These are phyloP conservation scores for Hydrotaea diabolus DNA, from an alignment of 2,888 invertebrate genomes.

Conservation along the genomic window DNA sequence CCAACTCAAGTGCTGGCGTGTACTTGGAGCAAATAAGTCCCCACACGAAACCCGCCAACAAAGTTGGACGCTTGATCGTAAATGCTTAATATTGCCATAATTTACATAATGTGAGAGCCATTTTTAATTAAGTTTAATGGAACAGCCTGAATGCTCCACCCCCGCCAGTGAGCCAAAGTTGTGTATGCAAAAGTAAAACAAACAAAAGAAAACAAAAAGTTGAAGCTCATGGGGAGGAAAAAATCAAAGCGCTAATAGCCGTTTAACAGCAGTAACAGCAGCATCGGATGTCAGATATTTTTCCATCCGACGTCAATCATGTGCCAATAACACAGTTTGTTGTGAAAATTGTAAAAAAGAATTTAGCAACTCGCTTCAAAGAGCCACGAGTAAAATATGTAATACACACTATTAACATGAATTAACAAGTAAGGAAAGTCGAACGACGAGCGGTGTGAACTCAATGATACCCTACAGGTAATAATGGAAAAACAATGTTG, in stretches of 20 bases:
- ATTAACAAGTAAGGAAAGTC: too few relatives aligned
- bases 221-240: background rate
- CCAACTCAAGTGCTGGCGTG: background rate
- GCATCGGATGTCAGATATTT: slow-evolving; percentile 49
- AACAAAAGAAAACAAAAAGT: background rate
- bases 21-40: background rate
- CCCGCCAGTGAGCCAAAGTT: background rate
- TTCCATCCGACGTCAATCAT: slow-evolving; percentile 60
- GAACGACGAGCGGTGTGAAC: too few relatives aligned
- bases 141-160: background rate
- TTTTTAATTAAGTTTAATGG: slow-evolving; percentile 52
- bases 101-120: slow-evolving; percentile 44
- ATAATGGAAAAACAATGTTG: too few relatives aligned
- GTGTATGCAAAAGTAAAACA: background rate
- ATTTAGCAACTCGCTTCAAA: too few relatives aligned
- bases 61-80: background rate
- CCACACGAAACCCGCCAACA: background rate
- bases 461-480: too few relatives aligned
- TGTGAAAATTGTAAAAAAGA: too few relatives aligned
- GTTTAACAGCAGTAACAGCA: slow-evolving; percentile 25
- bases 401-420: too few relatives aligned
- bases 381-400: background rate
- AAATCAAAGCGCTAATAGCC: slow-evolving; percentile 43
- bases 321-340: slow-evolving; percentile 55
- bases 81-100: slow-evolving; percentile 42